phyloP scores from a whole-genome alignment of 2,113 vertebrate genomes.

The Pteropus alecto region DNA sequence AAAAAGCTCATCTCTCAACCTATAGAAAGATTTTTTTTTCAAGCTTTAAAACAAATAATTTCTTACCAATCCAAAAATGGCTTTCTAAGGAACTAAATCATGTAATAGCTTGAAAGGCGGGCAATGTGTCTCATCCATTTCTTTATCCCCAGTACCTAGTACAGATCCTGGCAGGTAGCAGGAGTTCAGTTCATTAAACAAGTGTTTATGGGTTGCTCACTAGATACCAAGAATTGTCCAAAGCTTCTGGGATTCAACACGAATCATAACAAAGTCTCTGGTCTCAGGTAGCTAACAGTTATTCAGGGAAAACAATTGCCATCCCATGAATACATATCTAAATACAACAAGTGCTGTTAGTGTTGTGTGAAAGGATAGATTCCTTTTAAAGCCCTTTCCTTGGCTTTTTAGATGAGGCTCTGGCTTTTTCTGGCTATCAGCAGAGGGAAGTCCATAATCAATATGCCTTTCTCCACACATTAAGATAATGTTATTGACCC shows the following conservation, averaged over 20 bases:
- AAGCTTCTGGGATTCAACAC: background rate
- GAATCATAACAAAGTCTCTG: background rate
- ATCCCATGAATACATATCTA: background rate
- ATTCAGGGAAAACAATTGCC: accelerated
- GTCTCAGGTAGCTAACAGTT: background rate
- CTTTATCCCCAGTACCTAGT: background rate
- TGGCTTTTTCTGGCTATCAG: background rate
- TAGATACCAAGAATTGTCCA: accelerated
- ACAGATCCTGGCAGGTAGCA: background rate
- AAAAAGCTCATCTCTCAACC: background rate
- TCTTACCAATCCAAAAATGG: background rate
- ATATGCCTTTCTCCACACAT: background rate
- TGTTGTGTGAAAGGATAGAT: background rate
- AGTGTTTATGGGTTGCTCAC: background rate
- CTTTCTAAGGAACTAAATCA: background rate
- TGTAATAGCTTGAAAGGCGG: background rate
- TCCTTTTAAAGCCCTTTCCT: background rate
- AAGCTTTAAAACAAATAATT: slow-evolving; percentile 7
- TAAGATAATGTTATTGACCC: background rate
- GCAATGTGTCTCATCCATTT: background rate
- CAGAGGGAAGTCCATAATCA: background rate
- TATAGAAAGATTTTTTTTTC: background rate
- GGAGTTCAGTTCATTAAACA: background rate
- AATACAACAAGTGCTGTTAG: background rate
- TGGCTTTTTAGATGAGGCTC: background rate